phyloP scores from a whole-genome alignment of 2,113 vertebrate species.

The Chaetodon trifascialis region DNA sequence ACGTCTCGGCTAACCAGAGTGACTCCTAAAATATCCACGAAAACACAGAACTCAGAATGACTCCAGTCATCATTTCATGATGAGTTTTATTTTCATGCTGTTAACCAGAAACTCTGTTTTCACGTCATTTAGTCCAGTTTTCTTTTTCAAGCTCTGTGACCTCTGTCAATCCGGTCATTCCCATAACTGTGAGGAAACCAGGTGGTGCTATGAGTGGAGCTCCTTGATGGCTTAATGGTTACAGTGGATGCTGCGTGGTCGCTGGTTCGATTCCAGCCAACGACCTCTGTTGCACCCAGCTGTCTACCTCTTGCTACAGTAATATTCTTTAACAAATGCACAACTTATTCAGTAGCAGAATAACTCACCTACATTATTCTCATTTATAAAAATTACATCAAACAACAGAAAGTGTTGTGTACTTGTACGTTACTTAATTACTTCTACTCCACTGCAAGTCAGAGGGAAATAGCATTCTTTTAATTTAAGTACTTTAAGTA shows the following conservation, averaged over 20 bases:
- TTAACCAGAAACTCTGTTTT: neutral
- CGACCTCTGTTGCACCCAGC: no score
- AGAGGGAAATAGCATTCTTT: no score
- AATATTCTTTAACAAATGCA: no score
- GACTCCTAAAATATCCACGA: conserved; percentile 6
- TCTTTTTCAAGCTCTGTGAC: neutral
- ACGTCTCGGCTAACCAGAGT: neutral
- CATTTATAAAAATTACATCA: neutral
- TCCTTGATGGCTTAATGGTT: no score
- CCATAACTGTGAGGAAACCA: neutral
- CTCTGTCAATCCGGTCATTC: neutral
- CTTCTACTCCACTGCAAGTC: no score
- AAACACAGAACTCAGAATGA: conserved; percentile 1
- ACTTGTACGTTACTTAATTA: no score
- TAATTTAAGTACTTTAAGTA: no score
- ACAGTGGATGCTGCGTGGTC: no score
- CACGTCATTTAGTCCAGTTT: neutral
- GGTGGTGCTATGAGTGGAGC: no score
- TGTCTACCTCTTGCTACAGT: no score
- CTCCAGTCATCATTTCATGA: neutral
- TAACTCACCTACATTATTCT: neutral
- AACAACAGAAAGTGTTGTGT: neutral
- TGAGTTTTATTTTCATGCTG: conserved; percentile 16
- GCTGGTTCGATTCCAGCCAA: no score
- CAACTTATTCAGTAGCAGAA: no score